phyloP scores from a whole-genome alignment of 2,888 invertebrate species.

The Chironomus riparius region DNA sequence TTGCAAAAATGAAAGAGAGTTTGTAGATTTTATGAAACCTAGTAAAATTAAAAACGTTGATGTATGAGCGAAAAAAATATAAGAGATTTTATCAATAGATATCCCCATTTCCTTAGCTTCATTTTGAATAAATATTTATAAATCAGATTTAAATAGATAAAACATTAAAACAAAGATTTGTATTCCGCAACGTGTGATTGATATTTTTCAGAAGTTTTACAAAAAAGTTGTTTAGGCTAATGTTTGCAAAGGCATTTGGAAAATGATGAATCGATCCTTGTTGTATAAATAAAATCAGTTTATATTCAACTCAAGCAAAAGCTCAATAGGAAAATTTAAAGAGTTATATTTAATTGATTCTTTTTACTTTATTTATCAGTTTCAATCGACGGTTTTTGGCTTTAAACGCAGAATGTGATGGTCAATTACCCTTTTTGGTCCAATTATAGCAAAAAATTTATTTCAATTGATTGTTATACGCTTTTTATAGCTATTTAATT shows the following conservation, averaged over 20 bases:
- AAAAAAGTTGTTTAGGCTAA: too few relatives aligned
- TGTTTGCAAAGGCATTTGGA: not conserved
- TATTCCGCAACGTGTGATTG: not conserved
- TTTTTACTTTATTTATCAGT: not conserved
- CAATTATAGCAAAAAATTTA: not conserved
- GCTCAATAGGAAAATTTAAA: not conserved
- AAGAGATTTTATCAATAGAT: not conserved
- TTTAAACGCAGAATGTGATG: not conserved
- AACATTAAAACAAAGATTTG: not conserved
- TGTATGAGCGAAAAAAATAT: too few relatives aligned
- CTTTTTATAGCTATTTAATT: conserved; percentile 9
- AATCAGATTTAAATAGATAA: not conserved
- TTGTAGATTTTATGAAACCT: not conserved
- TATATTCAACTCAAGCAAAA: not conserved
- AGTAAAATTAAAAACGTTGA: not conserved
- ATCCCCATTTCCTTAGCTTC: not conserved
- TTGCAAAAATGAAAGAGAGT: not conserved
- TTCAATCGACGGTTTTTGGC: not conserved
- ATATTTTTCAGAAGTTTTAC: not conserved
- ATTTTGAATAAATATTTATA: not conserved
- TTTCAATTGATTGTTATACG: conserved; percentile 6
- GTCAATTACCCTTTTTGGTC: not conserved
- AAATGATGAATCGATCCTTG: not conserved
- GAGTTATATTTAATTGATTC: not conserved
- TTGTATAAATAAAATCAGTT: not conserved